Evolutionary conservation across 1,140 invertebrate species (phyloP), one percentile per base, ranked within the genome.

Genomic region (Pseudobourletiella spinata): DNA sequence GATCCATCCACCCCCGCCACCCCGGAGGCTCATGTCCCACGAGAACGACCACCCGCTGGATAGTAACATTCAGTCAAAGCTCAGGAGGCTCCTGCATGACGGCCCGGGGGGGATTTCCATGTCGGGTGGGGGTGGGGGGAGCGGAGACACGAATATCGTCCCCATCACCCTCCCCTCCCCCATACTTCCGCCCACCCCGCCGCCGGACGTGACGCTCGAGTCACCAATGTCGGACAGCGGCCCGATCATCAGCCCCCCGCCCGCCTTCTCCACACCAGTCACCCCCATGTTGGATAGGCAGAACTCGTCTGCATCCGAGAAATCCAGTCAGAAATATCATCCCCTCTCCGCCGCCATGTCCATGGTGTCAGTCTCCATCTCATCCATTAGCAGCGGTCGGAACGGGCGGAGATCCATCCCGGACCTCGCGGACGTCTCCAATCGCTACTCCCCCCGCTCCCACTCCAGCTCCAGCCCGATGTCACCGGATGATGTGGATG

Each of bases 11-110:
- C 63, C 59, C 2, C 63, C 64, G 22, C 65, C 65, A 24, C 68
- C 68, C 4, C 59, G 59, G 32, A 44, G 61, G 24, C 15, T 58
- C 20, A 63, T 26, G n/a, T 50, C 55, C 42, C 63, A 68, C 46
- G 55, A 65, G 20, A 51, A 64, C 6, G 57, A 48, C 24, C 63
- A 68, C 43, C 76, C 77, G 39, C 86, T 52, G 14, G 82, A 88
- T 15, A 35, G 52, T 8, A 55, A 55, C 54, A 74, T 90, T 61
- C 88, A 91, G 75, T 86, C 84, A 57, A 88, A 88, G 68, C 74
- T 91, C 44, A 78, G 88, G 22, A 78, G 86, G 64, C 76, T 91
- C 44, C 75, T 91, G 0, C 86, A 86, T 64, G 81, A 61, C 22
- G 43, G 30, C 18, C 28, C 56, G 14, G 43, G 29, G 16, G 43